These are phyloP conservation scores for Cephalopachus bancanus DNA, from an alignment of 2,797 vertebrate genomes.

Conservation along the genomic window DNA sequence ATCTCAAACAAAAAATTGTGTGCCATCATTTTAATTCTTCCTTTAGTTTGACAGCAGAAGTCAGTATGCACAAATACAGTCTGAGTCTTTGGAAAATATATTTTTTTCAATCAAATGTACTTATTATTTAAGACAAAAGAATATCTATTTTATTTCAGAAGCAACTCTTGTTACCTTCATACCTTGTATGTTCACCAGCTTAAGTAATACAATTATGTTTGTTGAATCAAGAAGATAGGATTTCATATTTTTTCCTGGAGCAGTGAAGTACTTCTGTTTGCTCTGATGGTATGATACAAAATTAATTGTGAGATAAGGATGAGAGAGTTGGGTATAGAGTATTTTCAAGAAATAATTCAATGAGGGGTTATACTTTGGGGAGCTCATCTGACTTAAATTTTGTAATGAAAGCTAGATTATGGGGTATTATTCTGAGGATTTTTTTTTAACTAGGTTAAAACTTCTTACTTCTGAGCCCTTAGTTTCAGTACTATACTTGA, in stretches of 20 bases:
- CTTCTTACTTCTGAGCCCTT: neutral
- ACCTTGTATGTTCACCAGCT: neutral
- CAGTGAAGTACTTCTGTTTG: slow-evolving; percentile 41
- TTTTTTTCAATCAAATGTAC: neutral
- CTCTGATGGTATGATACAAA: slow-evolving; percentile 16
- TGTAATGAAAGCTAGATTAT: neutral
- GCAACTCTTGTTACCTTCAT: neutral
- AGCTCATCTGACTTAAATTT: neutral
- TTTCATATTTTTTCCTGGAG: neutral
- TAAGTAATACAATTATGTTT: slow-evolving; percentile 23
- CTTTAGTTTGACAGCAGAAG: slow-evolving; percentile 9
- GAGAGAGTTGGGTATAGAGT: neutral
- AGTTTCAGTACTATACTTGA: neutral
- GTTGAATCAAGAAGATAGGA: neutral
- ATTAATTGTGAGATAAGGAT: slow-evolving; percentile 24
- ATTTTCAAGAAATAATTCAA: slow-evolving; percentile 48
- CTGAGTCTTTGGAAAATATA: neutral
- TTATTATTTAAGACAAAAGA: neutral
- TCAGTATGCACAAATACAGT: neutral
- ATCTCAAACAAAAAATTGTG: neutral
- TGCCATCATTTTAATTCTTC: neutral
- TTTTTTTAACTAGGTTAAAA: neutral
- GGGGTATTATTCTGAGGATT: slow-evolving; percentile 40
- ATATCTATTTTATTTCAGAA: slow-evolving; percentile 34
- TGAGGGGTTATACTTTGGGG: slow-evolving; percentile 21